Conservation (phyloP, 2,797 vertebrate genomes). For the Remorina albescens region DNA sequence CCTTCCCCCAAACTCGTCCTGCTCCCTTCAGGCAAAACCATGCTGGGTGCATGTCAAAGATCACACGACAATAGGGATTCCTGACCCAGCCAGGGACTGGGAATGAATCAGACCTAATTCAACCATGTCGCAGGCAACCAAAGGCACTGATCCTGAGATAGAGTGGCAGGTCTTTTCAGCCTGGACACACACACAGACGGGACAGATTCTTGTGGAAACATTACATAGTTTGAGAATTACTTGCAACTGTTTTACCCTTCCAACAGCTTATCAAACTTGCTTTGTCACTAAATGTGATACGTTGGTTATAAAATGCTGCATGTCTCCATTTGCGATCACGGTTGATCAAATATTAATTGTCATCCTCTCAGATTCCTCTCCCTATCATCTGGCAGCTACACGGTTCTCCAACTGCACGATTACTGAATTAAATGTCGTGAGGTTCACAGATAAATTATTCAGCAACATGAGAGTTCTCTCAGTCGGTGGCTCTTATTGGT, state of each 20-base stretch:
- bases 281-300: not conserved
- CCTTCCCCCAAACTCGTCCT: constrained; percentile 57
- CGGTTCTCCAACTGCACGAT: constrained; percentile 49
- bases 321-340: constrained; percentile 28
- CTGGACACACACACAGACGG: constrained; percentile 58
- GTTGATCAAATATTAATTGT: constrained; percentile 82
- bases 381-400: constrained; percentile 71
- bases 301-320: constrained; percentile 3
- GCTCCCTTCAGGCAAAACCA: constrained; percentile 72
- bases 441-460: constrained; percentile 65
- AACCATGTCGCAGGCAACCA: constrained; percentile 70
- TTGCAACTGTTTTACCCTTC: constrained; percentile 9
- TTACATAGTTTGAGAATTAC: constrained; percentile 7
- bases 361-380: constrained; percentile 75
- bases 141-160: constrained; percentile 50
- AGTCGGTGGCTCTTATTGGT: constrained; percentile 23
- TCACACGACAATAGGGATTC: constrained; percentile 85
- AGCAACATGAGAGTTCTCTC: constrained; percentile 50
- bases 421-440: constrained; percentile 63
- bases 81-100: constrained; percentile 72
- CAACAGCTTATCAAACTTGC: constrained; percentile 5
- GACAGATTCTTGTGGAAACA: constrained; percentile 42
- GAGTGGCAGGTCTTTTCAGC: constrained; percentile 51
- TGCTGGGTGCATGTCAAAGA: constrained; percentile 80
- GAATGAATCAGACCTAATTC: constrained; percentile 78